Base-by-base conservation (phyloP, 37 sponge, comb jelly and placozoan genomes). In the Beroe ovata region DNA sequence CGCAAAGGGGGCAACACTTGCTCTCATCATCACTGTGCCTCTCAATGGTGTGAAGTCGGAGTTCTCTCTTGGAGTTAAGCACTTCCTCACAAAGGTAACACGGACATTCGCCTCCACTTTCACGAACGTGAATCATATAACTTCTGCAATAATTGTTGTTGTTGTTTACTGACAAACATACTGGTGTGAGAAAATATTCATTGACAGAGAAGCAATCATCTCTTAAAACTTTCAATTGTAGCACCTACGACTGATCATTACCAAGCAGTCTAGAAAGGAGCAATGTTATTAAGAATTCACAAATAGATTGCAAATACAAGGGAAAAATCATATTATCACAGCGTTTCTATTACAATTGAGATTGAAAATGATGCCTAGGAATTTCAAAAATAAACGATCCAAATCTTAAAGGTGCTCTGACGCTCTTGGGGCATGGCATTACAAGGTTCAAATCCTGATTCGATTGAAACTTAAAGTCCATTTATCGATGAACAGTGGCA, bases 61-160 rank as follows among this genome's bases (percentile, higher is more conserved):
- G 69, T 14, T 66, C 69, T 66, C 34, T 66, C 69, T 66, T 66
- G 1, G 69, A 66, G 35, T 66, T 66, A 37, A 66, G 69, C 2
- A 66, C 30, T 29, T 26, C 69, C 2, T 25, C 32, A 30, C 69
- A 66, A 3, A 66, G 25, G 69, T 66, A 66, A 32, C 69, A 66
- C 16, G 69, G 69, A 18, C 34, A 66, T 30, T 66, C 69, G 34
- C 69, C 69, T 66, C 30, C 69, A 29, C 34, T 8, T 14, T 66
- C 30, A 6, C 69, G 29, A 14, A 66, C 69, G 25, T 66, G 25
- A 29, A 66, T 66, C 69, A 66, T 66, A 16, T 11, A 58, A 58
- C 16, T 58, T 11, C 59, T 58, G 59, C 16, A 11, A 58, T 11
- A 16, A 58, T 58, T 58, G 16, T 58, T 19, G 11, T 58, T 19